Evolutionary conservation across 2,113 vertebrate genomes (phyloP).

Genomic region (Grammomys surdaster): DNA sequence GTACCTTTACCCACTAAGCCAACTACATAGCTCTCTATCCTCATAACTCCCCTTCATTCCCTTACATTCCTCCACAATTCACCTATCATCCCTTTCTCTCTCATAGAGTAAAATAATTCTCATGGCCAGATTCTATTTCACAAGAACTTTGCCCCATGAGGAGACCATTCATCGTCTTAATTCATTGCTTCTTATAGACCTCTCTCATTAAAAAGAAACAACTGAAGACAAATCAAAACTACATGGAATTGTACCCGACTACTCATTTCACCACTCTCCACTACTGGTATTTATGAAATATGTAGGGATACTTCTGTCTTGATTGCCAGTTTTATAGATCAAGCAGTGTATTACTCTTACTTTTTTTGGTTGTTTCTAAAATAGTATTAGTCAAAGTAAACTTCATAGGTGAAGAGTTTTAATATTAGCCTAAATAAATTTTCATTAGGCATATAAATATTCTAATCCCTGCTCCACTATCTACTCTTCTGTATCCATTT

Average conservation of each 20-base stretch:
- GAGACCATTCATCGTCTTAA: constrained; percentile 47
- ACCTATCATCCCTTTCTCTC: not conserved
- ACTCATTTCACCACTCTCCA: not conserved
- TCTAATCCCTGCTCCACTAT: not conserved
- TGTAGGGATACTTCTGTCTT: not conserved
- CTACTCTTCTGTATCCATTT: not conserved
- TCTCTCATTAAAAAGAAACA: constrained; percentile 35
- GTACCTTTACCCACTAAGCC: not conserved
- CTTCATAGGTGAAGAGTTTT: constrained; percentile 36
- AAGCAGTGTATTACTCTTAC: not conserved
- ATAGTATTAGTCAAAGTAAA: not conserved
- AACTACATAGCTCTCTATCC: not conserved
- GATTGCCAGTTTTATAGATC: not conserved
- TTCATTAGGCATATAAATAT: not conserved
- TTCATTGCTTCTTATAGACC: constrained; percentile 52
- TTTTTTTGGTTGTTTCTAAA: not conserved
- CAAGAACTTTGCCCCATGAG: not conserved
- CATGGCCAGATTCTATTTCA: constrained; percentile 40
- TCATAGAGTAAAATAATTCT: constrained; percentile 55
- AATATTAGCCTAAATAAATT: constrained; percentile 49
- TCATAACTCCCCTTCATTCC: not conserved
- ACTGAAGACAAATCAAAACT: constrained; percentile 43
- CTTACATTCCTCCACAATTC: not conserved
- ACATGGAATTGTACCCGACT: not conserved
- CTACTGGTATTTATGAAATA: not conserved